Percentiles rank a stretch among this genome's conserved stretches.
Conservation (phyloP, 2,113 vertebrate species). For the Labeo rohita region DNA sequence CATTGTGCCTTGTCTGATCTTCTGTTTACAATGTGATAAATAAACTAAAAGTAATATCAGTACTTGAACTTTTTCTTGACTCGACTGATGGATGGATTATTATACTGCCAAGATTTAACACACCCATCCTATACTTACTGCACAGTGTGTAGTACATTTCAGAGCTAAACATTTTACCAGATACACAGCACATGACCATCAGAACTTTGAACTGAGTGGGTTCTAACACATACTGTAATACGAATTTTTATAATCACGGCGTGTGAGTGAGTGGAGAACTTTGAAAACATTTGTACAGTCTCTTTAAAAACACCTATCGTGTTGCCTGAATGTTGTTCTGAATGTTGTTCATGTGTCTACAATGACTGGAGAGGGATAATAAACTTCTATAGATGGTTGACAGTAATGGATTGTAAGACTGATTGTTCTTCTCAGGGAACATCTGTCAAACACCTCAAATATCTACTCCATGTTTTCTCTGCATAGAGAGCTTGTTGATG, state of each 20-base stretch:
- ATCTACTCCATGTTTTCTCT: constrained; percentile 12
- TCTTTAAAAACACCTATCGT: constrained; percentile 25
- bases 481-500: constrained; percentile 11
- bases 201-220: not conserved
- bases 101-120: not conserved
- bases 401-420: constrained; percentile 30
- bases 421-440: constrained; percentile 27
- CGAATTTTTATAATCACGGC: not conserved
- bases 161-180: not conserved
- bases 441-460: constrained; percentile 32
- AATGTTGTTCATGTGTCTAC: constrained; percentile 10
- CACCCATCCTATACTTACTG: not conserved
- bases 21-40: not conserved
- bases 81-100: not conserved
- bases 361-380: constrained; percentile 5
- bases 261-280: not conserved
- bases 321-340: constrained; percentile 4
- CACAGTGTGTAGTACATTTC: not conserved
- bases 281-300: constrained; percentile 21
- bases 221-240: not conserved
- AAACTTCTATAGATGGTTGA: not conserved
- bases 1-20: not conserved
- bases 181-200: not conserved
- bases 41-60: not conserved
- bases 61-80: not conserved